phyloP scores from a whole-genome alignment of 2,888 invertebrate genomes.

The Diogma glabrata region DNA sequence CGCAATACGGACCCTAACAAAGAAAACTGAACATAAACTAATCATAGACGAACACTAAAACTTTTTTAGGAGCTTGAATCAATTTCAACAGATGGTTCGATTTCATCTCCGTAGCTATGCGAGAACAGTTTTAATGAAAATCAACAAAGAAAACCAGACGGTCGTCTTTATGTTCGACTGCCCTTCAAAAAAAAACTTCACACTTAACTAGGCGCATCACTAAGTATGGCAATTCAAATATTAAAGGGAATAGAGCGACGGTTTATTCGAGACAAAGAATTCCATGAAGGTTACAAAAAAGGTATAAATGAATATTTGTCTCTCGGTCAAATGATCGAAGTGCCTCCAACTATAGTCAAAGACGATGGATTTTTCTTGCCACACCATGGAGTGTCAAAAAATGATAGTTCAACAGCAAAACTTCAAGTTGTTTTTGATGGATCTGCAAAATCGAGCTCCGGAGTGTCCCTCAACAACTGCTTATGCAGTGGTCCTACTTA shows the following conservation, averaged over 20 bases:
- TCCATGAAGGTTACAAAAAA: not conserved
- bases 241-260: not conserved
- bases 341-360: not conserved
- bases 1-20: too few species aligned
- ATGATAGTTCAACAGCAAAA: not conserved
- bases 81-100: not conserved
- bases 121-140: not conserved
- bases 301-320: not conserved
- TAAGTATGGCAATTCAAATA: not conserved
- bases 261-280: too few species aligned
- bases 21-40: too few species aligned
- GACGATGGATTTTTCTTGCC: not conserved
- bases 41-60: not conserved
- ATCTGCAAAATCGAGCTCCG: too few species aligned
- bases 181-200: not conserved
- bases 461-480: too few species aligned
- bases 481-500: too few species aligned
- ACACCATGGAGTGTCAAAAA: not conserved
- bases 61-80: not conserved
- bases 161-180: not conserved
- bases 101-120: not conserved
- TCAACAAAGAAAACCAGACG: not conserved
- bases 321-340: not conserved
- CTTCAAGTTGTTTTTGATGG: not conserved
- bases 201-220: not conserved